Evolutionary conservation across 2,113 vertebrate genomes (phyloP), one percentile per base, ranked within the genome.

Genomic region (Leucoraja erinaceus): DNA sequence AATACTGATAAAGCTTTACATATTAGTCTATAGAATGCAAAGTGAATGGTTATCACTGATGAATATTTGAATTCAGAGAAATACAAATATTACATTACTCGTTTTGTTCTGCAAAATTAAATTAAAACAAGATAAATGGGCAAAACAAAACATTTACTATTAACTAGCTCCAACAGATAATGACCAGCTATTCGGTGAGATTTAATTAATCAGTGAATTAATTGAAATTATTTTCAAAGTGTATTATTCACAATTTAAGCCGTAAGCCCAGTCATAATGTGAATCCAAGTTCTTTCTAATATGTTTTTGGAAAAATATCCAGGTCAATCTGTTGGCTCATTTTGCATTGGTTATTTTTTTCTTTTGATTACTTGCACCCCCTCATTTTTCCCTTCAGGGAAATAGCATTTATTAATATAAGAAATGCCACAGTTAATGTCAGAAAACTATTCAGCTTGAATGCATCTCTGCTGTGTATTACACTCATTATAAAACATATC

Each of bases 91-190:
- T 94, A 95, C 95, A 94, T 94, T 94, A 94, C 93, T 93, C 93
- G 93, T 93, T 93, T 79, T 93, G 93, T 93, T 68, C 93, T 94
- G 94, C 94, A 95, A 95, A 93, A 84, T 9, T 86, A 95, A 95
- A 95, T 94, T 93, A 81, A 81, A 54, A 59, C 81, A 93, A 95
- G 93, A 94, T 93, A 93, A 95, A 94, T 95, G 94, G 94, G 94
- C 93, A 93, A 91, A 95, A 95, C 94, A 93, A 93, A 95, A 95
- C 94, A 95, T 94, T 94, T 90, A 78, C 79, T 95, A 93, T 94
- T 93, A 95, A 96, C 95, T 95, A 96, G 95, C 96, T 96, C 96
- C 96, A 96, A 96, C 96, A 95, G 95, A 79, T 68, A n/a, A 31
- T 56, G 16, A 91, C 93, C 74, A 66, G 54, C 11, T 59, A 18